Percentiles rank a stretch among this genome's conserved stretches.
Evolutionary conservation across 1,140 invertebrate genomes (phyloP).

Genomic region (Drosophila neocordata): DNA sequence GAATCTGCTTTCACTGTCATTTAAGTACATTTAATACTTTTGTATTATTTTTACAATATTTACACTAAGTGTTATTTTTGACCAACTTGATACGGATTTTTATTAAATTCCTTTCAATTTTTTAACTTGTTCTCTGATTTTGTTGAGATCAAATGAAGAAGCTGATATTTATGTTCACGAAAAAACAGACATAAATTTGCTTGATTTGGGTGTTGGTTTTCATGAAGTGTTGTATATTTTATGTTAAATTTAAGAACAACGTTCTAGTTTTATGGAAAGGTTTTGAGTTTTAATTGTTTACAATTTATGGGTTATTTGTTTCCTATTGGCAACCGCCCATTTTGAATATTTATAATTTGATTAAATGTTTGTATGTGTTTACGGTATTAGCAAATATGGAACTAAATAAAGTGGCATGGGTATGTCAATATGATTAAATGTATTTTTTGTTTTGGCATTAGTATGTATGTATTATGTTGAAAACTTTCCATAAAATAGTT

Average conservation of each 20-base stretch:
- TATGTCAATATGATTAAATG: slow-evolving; percentile 40
- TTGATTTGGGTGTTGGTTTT: slow-evolving; percentile 45
- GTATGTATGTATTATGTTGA: slow-evolving; percentile 43
- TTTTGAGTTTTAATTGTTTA: slow-evolving; percentile 42
- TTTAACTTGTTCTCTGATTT: slow-evolving; percentile 37
- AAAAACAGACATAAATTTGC: slow-evolving; percentile 65
- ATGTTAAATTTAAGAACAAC: slow-evolving; percentile 64
- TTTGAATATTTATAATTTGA: slow-evolving; percentile 30
- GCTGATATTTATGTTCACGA: slow-evolving; percentile 57
- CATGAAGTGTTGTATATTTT: slow-evolving; percentile 36
- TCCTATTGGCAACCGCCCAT: slow-evolving; percentile 21
- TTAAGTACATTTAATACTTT: slow-evolving; percentile 62
- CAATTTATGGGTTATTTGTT: slow-evolving; percentile 31
- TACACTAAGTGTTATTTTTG: slow-evolving; percentile 72
- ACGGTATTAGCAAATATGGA: slow-evolving; percentile 22
- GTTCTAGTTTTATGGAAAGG: slow-evolving; percentile 57
- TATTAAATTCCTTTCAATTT: slow-evolving; percentile 19
- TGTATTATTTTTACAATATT: slow-evolving; percentile 76
- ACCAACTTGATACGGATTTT: slow-evolving; percentile 30
- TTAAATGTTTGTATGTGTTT: slow-evolving; percentile 19
- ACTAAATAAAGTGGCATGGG: slow-evolving; percentile 42
- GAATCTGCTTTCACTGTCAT: slow-evolving; percentile 11
- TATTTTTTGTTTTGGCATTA: slow-evolving; percentile 40
- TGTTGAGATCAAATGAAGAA: slow-evolving; percentile 72
- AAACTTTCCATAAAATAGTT: slow-evolving; percentile 40